phyloP scores from a whole-genome alignment of 2,797 vertebrate genomes.

The Amblyopsis hoosieri region DNA sequence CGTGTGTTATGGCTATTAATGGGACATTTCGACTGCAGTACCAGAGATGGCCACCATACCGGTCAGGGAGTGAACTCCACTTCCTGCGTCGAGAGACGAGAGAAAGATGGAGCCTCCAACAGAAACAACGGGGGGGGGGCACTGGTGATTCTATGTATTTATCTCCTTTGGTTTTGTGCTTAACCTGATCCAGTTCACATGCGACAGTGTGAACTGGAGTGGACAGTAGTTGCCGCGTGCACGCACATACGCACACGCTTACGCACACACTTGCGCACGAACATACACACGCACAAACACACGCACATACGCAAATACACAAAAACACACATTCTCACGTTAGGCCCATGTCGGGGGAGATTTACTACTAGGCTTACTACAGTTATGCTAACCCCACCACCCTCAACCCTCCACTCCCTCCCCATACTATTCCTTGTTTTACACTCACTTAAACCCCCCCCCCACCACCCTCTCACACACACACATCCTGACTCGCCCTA shows the following conservation, averaged over 20 bases:
- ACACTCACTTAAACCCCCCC: background rate
- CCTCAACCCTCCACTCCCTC: conserved; percentile 6
- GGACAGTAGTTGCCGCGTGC: background rate
- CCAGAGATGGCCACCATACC: too few species aligned
- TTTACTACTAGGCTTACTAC: conserved; percentile 8
- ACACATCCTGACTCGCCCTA: too few species aligned
- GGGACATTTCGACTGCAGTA: too few species aligned
- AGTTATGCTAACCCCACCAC: conserved; percentile 23
- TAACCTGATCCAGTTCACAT: too few species aligned
- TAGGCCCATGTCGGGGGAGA: background rate
- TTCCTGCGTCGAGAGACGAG: conserved; percentile 6
- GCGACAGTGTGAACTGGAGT: background rate
- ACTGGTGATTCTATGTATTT: too few species aligned
- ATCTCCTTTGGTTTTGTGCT: too few species aligned
- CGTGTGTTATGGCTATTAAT: too few species aligned
- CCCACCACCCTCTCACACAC: background rate
- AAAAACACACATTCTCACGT: background rate
- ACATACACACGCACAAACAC: conserved; percentile 1
- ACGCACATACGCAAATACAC: background rate
- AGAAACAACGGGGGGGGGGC: too few species aligned
- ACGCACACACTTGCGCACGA: background rate
- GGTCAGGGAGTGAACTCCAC: too few species aligned
- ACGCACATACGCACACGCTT: background rate
- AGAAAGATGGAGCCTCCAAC: conserved; percentile 31
- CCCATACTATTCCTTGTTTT: background rate